Conservation (phyloP, 2,888 invertebrate species). For the Heteromyza rotundicornis region DNA sequence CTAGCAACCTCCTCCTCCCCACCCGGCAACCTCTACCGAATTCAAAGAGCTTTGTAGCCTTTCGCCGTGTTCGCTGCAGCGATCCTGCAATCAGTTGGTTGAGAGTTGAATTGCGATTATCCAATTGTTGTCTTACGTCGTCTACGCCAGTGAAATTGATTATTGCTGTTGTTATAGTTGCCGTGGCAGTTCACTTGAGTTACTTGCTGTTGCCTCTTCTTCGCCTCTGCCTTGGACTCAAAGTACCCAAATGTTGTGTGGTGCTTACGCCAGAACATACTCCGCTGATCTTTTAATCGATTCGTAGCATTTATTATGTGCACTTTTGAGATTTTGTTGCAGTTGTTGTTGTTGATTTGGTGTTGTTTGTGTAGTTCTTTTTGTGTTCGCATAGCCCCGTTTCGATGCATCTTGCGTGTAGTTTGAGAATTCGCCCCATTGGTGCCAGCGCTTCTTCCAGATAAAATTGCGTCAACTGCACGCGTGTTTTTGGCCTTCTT, state of each 20-base stretch:
- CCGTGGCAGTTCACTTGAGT: neutral
- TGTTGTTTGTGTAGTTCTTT: slow-evolving; percentile 38
- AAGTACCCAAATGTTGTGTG: too few species aligned
- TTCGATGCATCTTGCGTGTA: neutral
- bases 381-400: slow-evolving; percentile 26
- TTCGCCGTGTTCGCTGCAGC: neutral
- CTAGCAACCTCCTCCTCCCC: too few species aligned
- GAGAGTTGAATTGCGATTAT: neutral
- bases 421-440: neutral
- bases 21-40: too few species aligned
- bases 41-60: neutral
- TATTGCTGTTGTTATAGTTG: neutral
- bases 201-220: too few species aligned
- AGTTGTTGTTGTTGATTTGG: slow-evolving; percentile 38
- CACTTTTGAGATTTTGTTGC: slow-evolving; percentile 22
- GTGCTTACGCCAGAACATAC: too few species aligned
- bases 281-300: slow-evolving; percentile 53
- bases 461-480: neutral
- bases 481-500: neutral
- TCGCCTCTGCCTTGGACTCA: too few species aligned
- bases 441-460: neutral
- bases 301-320: slow-evolving; percentile 50
- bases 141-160: slow-evolving; percentile 12
- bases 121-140: neutral
- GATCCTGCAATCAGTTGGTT: neutral